phyloP scores from a whole-genome alignment of 2,113 vertebrate species.

The Tetraodon nigroviridis region DNA sequence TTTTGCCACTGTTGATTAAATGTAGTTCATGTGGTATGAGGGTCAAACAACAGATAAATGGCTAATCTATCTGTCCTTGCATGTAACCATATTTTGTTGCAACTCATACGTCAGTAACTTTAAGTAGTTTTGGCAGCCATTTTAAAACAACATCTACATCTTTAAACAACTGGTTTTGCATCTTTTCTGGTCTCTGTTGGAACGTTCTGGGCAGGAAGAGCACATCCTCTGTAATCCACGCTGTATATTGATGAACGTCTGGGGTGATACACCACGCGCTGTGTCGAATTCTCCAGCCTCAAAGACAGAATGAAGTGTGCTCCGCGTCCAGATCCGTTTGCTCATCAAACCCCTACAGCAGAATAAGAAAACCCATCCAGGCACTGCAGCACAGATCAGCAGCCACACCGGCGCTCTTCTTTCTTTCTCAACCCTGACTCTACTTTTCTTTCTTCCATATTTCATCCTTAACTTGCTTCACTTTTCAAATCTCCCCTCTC shows the following conservation, averaged over 20 bases:
- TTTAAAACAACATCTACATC: no score
- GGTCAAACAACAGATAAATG: no score
- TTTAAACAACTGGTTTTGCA: slow-evolving; percentile 11
- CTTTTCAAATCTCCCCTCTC: slow-evolving; percentile 22
- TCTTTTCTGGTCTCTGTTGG: slow-evolving; percentile 12
- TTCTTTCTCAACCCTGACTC: background rate
- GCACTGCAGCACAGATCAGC: slow-evolving; percentile 21
- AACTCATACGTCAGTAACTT: no score
- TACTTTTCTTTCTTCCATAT: background rate
- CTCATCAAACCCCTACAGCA: slow-evolving; percentile 15
- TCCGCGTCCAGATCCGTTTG: slow-evolving; percentile 31
- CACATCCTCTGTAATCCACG: slow-evolving; percentile 18
- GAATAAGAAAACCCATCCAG: slow-evolving; percentile 20
- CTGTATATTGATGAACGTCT: slow-evolving; percentile 31
- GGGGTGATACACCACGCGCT: slow-evolving; percentile 21
- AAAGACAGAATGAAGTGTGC: slow-evolving; percentile 24
- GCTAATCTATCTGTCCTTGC: no score
- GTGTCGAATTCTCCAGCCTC: slow-evolving; percentile 27
- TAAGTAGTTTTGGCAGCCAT: no score
- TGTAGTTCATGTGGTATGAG: no score
- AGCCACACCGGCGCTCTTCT: background rate
- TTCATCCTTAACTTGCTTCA: slow-evolving; percentile 17
- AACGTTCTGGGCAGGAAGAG: slow-evolving; percentile 9
- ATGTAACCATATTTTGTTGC: no score
- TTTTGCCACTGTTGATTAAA: no score